Evolutionary conservation across 2,888 invertebrate species (phyloP).

Genomic region (Tigriopus californicus): DNA sequence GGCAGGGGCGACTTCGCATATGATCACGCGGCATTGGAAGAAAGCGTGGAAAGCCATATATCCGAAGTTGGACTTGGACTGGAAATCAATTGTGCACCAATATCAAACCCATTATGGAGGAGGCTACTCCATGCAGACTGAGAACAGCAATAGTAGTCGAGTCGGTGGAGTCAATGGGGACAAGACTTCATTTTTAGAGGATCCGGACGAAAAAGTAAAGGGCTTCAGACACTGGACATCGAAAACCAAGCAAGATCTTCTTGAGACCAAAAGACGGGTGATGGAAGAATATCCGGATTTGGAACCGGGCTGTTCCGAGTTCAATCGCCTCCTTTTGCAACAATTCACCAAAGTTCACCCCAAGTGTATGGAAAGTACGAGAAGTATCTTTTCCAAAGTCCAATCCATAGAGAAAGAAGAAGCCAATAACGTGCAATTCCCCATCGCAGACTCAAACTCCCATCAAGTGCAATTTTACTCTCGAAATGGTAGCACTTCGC

Average conservation of each 20-base stretch:
- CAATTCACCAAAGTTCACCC: slow-evolving; percentile 2
- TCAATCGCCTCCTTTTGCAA: not conserved
- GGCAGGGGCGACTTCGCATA: not conserved
- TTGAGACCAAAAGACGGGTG: not conserved
- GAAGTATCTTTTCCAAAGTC: slow-evolving; percentile 1
- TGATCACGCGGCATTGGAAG: not conserved
- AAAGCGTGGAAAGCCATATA: slow-evolving; percentile 2
- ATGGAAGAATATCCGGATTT: not conserved
- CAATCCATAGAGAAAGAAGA: slow-evolving; percentile 9
- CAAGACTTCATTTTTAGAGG: not conserved
- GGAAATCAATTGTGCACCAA: not conserved
- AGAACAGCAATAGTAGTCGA: not conserved
- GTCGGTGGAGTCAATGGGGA: not conserved
- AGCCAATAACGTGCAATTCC: not conserved
- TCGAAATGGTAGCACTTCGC: no score
- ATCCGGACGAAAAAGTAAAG: not conserved
- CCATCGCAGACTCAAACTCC: no score
- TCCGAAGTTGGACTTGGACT: slow-evolving; percentile 1
- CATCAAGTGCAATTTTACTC: no score
- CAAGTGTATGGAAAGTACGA: slow-evolving; percentile 11
- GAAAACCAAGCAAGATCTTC: slow-evolving; percentile 3
- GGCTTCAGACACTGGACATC: slow-evolving; percentile 10
- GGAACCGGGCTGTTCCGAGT: not conserved
- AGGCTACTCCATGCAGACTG: not conserved
- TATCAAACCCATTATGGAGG: not conserved